Conservation (phyloP, 1,140 invertebrate species). For the Hypsibius dujardini region DNA sequence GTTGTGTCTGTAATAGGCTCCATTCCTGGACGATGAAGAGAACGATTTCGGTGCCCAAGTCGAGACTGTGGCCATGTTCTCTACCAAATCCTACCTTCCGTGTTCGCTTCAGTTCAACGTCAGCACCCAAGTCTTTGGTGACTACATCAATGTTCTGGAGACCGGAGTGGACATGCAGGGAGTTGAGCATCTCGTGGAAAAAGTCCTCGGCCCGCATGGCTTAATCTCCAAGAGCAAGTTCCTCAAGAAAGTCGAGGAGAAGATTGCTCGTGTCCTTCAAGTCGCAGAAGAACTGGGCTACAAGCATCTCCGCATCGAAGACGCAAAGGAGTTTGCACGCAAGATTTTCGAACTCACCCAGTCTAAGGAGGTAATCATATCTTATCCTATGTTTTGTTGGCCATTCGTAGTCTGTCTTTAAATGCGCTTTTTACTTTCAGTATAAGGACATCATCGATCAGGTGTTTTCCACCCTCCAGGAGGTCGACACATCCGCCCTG, state of each 20-base stretch:
- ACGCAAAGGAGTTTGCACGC: not conserved
- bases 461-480: not conserved
- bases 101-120: not conserved
- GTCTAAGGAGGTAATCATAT: no score
- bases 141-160: constrained; percentile 10
- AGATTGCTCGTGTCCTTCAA: not conserved
- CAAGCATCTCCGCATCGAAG: not conserved
- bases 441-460: constrained; percentile 3
- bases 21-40: not conserved
- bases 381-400: no score
- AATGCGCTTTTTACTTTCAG: no score
- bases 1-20: not conserved
- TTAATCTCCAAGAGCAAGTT: not conserved
- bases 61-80: not conserved
- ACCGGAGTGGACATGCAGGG: not conserved
- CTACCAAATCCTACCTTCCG: constrained; percentile 3
- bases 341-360: not conserved
- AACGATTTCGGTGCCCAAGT: constrained; percentile 17
- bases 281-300: not conserved
- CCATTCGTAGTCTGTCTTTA: no score
- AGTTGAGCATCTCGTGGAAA: not conserved
- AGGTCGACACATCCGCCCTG: not conserved
- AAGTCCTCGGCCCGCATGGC: constrained; percentile 7
- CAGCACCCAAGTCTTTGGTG: not conserved
- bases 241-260: not conserved